These are phyloP conservation scores for Gasterosteus aculeatus DNA, from an alignment of 2,113 vertebrate genomes.

Conservation along the genomic window DNA sequence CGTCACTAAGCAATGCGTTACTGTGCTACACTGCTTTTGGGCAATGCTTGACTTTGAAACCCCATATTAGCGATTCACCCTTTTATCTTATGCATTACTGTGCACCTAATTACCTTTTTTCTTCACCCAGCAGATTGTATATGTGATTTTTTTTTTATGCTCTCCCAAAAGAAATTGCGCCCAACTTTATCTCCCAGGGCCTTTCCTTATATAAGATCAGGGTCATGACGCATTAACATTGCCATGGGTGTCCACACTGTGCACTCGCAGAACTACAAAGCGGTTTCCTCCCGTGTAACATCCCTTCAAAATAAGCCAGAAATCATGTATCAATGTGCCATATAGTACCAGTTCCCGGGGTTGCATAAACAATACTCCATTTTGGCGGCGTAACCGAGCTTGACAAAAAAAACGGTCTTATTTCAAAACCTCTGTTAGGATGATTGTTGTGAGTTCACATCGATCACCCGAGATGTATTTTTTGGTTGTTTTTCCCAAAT, in stretches of 20 bases:
- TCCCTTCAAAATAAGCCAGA: slow-evolving; percentile 47
- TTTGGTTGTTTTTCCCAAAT: slow-evolving; percentile 30
- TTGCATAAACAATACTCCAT: slow-evolving; percentile 30
- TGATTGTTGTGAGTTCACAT: slow-evolving; percentile 56
- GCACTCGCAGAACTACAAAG: slow-evolving; percentile 30
- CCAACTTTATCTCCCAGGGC: slow-evolving; percentile 38
- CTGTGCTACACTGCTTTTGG: slow-evolving; percentile 6
- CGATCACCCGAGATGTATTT: slow-evolving; percentile 16
- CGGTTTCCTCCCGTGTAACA: slow-evolving; percentile 31
- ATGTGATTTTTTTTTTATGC: slow-evolving; percentile 72
- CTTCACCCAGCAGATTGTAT: slow-evolving; percentile 59
- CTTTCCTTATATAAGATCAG: slow-evolving; percentile 52
- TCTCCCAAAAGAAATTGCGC: slow-evolving; percentile 58
- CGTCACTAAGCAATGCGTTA: neutral
- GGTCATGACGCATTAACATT: slow-evolving; percentile 44
- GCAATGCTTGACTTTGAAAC: slow-evolving; percentile 56
- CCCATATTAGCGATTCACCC: slow-evolving; percentile 63
- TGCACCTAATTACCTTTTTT: slow-evolving; percentile 69
- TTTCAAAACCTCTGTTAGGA: slow-evolving; percentile 34
- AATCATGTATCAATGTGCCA: slow-evolving; percentile 47
- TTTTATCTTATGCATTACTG: slow-evolving; percentile 36
- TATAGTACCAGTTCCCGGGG: slow-evolving; percentile 26
- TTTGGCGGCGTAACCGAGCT: slow-evolving; percentile 39
- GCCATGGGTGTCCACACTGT: slow-evolving; percentile 41
- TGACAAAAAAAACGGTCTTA: slow-evolving; percentile 37